Percentiles rank a stretch among this genome's conserved stretches.
phyloP scores from a whole-genome alignment of 2,888 invertebrate genomes.

The Dynastes maya region DNA sequence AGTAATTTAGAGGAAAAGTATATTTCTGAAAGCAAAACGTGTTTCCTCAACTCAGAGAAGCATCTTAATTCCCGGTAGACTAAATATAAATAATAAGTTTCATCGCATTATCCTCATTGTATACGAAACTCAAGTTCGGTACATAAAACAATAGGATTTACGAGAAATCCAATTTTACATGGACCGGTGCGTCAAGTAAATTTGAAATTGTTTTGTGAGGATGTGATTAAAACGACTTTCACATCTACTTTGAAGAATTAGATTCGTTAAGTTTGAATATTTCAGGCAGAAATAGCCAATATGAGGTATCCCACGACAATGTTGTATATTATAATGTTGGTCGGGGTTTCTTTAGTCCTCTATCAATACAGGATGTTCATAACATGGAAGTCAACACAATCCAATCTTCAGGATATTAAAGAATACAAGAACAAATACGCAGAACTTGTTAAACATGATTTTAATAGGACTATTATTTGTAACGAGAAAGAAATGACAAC shows the following conservation, averaged over 20 bases:
- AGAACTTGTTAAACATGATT: slow-evolving; percentile 39
- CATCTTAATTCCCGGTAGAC: too few relatives aligned
- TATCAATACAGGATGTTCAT: slow-evolving; percentile 79
- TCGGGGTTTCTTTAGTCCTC: slow-evolving; percentile 77
- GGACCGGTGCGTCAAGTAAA: neutral
- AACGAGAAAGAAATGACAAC: slow-evolving; percentile 35
- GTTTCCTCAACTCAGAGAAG: too few relatives aligned
- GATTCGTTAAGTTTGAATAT: slow-evolving; percentile 12
- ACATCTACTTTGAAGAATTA: neutral
- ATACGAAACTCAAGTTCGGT: neutral
- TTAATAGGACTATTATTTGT: slow-evolving; percentile 57
- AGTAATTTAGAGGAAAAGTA: too few relatives aligned
- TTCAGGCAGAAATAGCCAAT: slow-evolving; percentile 51
- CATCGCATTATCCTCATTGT: too few relatives aligned
- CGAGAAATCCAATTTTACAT: neutral
- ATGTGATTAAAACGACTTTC: neutral
- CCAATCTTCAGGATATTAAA: slow-evolving; percentile 56
- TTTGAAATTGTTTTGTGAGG: neutral
- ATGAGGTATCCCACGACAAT: slow-evolving; percentile 76
- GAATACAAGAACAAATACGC: slow-evolving; percentile 35
- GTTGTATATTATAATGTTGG: slow-evolving; percentile 77
- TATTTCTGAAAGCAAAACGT: too few relatives aligned
- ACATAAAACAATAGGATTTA: neutral
- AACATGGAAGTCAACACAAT: slow-evolving; percentile 68
- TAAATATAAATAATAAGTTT: too few relatives aligned